Evolutionary conservation across 2,113 vertebrate genomes (phyloP).

Genomic region (Pontoporia blainvillei): DNA sequence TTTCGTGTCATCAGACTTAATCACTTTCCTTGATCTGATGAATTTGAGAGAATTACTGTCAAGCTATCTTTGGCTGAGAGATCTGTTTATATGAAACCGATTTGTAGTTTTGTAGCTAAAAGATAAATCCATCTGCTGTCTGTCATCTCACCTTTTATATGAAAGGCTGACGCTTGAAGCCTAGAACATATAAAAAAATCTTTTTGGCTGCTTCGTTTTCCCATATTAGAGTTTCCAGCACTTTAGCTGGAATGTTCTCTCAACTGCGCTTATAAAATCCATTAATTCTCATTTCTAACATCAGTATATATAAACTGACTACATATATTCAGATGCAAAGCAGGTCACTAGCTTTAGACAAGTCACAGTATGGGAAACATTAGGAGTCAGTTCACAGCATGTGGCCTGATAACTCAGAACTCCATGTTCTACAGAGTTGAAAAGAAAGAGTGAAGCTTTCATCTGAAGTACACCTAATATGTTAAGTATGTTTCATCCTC

Average conservation of each 20-base stretch:
- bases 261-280: constrained; percentile 63
- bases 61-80: constrained; percentile 78
- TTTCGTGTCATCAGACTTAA: constrained; percentile 73
- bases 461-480: neutral
- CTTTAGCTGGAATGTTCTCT: constrained; percentile 66
- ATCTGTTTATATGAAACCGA: constrained; percentile 80
- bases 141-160: constrained; percentile 79
- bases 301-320: constrained; percentile 57
- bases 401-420: neutral
- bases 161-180: constrained; percentile 74
- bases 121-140: constrained; percentile 80
- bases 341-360: constrained; percentile 47
- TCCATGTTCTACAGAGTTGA: neutral
- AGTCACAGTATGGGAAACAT: neutral
- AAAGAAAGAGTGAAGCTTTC: constrained; percentile 19
- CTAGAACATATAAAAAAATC: constrained; percentile 61
- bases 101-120: constrained; percentile 78
- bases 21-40: constrained; percentile 74
- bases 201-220: constrained; percentile 75
- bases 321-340: constrained; percentile 52
- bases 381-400: neutral
- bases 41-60: constrained; percentile 79
- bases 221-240: constrained; percentile 71
- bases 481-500: constrained; percentile 5
- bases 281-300: constrained; percentile 73